A percentile compares a stretch with the other conserved stretches of the same genome.
phyloP scores from a whole-genome alignment of 2,113 vertebrate genomes.

The Plecturocebus donacophilus region DNA sequence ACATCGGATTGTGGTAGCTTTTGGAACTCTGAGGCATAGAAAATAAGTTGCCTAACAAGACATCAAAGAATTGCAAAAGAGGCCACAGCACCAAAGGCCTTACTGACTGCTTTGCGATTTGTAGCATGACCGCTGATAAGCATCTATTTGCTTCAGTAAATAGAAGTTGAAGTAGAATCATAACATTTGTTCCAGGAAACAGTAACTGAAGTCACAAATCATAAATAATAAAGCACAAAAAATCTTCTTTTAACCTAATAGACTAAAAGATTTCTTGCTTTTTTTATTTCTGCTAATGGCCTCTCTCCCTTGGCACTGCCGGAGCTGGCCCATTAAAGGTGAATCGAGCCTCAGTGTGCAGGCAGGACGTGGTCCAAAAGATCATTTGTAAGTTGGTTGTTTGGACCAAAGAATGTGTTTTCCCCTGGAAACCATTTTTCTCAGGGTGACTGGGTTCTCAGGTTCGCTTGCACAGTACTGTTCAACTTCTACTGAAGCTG shows the following conservation, averaged over 20 bases:
- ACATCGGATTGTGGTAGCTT: neutral
- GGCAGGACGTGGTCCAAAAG: neutral
- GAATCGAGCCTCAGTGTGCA: neutral
- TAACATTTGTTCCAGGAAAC: constrained; percentile 70
- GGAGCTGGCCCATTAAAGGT: neutral
- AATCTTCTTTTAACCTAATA: constrained; percentile 65
- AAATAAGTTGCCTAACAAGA: constrained; percentile 9
- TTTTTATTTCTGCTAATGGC: constrained; percentile 70
- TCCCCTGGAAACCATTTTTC: neutral
- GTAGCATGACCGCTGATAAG: constrained; percentile 53
- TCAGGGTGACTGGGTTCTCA: neutral
- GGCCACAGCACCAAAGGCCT: neutral
- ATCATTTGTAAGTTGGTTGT: neutral
- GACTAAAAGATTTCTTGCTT: constrained; percentile 50
- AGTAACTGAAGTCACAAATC: constrained; percentile 60
- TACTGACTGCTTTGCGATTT: neutral
- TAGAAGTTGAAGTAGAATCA: constrained; percentile 17
- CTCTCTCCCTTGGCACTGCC: neutral
- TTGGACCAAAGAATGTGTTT: neutral
- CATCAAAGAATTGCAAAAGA: constrained; percentile 61
- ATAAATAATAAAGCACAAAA: constrained; percentile 75
- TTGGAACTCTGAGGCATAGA: constrained; percentile 44
- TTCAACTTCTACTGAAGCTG: accelerated
- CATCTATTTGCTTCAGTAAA: constrained; percentile 66
- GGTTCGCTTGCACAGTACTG: neutral